phyloP scores from a whole-genome alignment of 2,888 invertebrate genomes.

The Papilio protenor region DNA sequence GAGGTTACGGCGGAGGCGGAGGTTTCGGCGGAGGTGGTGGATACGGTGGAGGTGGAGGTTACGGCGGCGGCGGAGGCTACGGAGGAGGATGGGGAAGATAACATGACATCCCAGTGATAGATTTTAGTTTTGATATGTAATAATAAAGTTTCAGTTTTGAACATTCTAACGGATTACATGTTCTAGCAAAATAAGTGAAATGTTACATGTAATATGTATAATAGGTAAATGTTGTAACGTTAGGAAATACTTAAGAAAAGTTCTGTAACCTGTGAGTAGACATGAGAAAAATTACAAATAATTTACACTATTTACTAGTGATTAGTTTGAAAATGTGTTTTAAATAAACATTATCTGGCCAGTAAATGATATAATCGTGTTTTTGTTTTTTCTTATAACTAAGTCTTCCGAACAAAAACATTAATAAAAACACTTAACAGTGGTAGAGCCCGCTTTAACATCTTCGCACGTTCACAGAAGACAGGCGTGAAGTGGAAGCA shows the following conservation, averaged over 20 bases:
- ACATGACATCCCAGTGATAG: background rate
- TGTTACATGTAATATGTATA: background rate
- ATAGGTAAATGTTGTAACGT: background rate
- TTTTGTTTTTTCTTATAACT: background rate
- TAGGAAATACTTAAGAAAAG: background rate
- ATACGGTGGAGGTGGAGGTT: background rate
- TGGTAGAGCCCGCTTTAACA: too few relatives aligned
- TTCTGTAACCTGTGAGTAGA: background rate
- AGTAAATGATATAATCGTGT: background rate
- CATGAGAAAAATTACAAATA: background rate
- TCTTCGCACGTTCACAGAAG: too few relatives aligned
- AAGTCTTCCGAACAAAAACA: background rate
- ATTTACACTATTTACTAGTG: background rate
- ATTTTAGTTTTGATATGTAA: background rate
- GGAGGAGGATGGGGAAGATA: conserved; percentile 42
- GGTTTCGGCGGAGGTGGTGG: conserved; percentile 39
- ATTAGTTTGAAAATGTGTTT: background rate
- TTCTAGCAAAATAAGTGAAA: background rate
- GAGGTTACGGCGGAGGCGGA: conserved; percentile 32
- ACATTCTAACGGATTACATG: background rate
- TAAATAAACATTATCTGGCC: background rate
- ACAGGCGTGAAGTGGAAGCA: too few relatives aligned
- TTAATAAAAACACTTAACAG: background rate
- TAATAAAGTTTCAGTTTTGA: background rate
- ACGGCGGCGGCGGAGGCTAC: conserved; percentile 47